Conservation (phyloP, 92 coral and sea anemone genomes). For the Paramuricea clavata region DNA sequence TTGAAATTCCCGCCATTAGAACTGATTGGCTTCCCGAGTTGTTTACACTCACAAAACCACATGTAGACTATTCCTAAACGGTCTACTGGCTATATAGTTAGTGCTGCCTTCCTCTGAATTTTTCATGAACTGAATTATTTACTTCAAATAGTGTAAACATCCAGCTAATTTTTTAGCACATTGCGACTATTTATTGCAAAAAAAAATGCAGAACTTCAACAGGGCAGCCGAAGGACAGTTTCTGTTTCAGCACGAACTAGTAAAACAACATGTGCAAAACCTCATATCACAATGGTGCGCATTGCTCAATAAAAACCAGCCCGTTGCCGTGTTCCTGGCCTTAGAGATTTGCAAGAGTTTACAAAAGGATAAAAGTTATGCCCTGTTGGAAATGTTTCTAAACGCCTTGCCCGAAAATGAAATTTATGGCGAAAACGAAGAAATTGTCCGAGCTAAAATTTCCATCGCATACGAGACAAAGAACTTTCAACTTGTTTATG, state of each 20-base stretch:
- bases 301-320: neutral
- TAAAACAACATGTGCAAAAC: neutral
- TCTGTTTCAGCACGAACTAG: too few relatives aligned
- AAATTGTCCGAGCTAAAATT: slow-evolving; percentile 51
- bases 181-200: neutral
- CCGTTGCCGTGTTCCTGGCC: slow-evolving; percentile 9
- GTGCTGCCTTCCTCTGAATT: too few relatives aligned
- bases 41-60: too few relatives aligned
- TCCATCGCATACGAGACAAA: slow-evolving; percentile 36
- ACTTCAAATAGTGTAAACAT: too few relatives aligned
- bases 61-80: too few relatives aligned
- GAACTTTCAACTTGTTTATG: slow-evolving; percentile 53
- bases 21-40: too few relatives aligned
- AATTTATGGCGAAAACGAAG: slow-evolving; percentile 36
- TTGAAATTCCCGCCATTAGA: too few relatives aligned
- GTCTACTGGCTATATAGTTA: too few relatives aligned
- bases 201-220: neutral
- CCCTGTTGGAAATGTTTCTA: slow-evolving; percentile 47
- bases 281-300: neutral
- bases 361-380: slow-evolving; percentile 23
- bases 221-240: too few relatives aligned
- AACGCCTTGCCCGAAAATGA: slow-evolving; percentile 45
- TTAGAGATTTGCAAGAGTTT: slow-evolving; percentile 52
- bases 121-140: too few relatives aligned
- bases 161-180: neutral